Evolutionary conservation across 2,797 vertebrate genomes (phyloP).

Genomic region (Dipus sagitta): DNA sequence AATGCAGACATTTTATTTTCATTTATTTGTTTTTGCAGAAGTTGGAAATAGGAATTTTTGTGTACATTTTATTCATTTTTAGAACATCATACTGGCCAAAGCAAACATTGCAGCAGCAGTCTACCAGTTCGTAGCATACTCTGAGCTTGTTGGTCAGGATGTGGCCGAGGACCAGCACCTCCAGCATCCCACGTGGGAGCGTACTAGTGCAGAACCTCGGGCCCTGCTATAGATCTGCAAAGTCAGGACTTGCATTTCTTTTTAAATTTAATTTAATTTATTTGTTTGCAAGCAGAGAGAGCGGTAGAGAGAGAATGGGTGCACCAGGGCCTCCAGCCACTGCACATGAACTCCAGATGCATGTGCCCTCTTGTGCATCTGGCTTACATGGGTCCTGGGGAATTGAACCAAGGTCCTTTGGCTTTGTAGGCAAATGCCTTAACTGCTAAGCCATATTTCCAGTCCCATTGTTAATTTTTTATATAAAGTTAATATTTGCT

Average conservation of each 20-base stretch:
- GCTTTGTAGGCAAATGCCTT: too few species aligned
- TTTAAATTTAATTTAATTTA: too few species aligned
- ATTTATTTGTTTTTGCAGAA: conserved; percentile 19
- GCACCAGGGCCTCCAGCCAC: too few species aligned
- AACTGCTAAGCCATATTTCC: too few species aligned
- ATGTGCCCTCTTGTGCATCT: too few species aligned
- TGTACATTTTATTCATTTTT: not conserved
- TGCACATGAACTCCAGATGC: too few species aligned
- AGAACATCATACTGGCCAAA: not conserved
- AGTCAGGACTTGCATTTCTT: not conserved
- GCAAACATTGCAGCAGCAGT: not conserved
- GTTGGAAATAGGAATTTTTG: not conserved
- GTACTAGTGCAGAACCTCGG: not conserved
- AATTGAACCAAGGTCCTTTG: too few species aligned
- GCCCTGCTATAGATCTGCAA: not conserved
- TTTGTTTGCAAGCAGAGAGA: too few species aligned
- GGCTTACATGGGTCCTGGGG: too few species aligned
- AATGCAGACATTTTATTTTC: not conserved
- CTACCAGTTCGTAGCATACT: not conserved
- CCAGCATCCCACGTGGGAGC: not conserved
- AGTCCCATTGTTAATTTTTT: not conserved
- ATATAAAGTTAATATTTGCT: conserved; percentile 19
- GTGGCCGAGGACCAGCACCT: not conserved
- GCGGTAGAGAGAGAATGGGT: too few species aligned
- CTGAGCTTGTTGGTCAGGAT: not conserved